Percentiles rank a stretch among this genome's conserved stretches.
Conservation (phyloP, 1,140 invertebrate species). For the Cydia fagiglandana region DNA sequence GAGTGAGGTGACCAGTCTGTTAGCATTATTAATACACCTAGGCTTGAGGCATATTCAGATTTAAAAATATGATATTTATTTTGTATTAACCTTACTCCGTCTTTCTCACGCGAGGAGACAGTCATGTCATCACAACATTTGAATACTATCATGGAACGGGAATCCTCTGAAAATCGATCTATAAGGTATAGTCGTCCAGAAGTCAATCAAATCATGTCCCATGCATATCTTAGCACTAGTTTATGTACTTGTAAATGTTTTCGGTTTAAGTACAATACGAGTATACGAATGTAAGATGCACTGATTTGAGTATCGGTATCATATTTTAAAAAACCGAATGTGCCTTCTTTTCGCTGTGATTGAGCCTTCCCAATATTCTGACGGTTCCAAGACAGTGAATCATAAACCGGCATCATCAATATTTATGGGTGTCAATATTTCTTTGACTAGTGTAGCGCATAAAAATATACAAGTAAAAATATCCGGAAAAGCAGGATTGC, state of each 20-base stretch:
- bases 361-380: neutral
- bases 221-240: no score
- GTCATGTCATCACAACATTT: no score
- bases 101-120: no score
- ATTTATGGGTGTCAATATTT: conserved; percentile 5
- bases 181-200: no score
- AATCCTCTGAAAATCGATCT: no score
- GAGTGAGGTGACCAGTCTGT: neutral
- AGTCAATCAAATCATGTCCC: no score
- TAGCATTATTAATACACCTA: neutral
- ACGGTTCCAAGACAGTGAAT: neutral
- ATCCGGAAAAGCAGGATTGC: neutral
- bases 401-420: conserved; percentile 3
- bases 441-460: neutral
- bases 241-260: no score
- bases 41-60: neutral
- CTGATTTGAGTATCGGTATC: neutral
- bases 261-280: no score
- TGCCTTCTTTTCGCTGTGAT: neutral
- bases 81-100: no score
- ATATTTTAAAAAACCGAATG: neutral
- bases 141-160: no score
- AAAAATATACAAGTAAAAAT: neutral
- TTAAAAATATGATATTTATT: neutral
- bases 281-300: neutral